phyloP scores from a whole-genome alignment of 2,797 vertebrate genomes.

The Amblyopsis hoosieri region DNA sequence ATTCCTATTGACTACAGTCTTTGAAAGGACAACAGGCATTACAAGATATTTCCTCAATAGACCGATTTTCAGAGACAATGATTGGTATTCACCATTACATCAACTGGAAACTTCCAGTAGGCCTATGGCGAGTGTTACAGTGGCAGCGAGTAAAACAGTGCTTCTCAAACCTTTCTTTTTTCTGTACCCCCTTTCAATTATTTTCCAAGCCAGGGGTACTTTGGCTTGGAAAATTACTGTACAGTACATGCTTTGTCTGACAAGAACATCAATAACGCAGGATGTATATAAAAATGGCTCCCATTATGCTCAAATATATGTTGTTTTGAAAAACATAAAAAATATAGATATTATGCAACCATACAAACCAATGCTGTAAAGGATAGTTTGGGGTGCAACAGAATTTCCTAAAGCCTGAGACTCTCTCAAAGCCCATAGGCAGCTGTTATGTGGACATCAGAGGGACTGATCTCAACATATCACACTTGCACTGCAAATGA shows the following conservation, averaged over 20 bases:
- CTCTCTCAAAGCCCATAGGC: slow-evolving; percentile 54
- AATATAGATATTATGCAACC: too few species aligned
- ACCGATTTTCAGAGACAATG: slow-evolving; percentile 15
- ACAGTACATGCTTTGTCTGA: too few species aligned
- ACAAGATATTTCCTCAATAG: slow-evolving; percentile 16
- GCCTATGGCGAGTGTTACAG: slow-evolving; percentile 13
- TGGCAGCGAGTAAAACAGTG: slow-evolving; percentile 4
- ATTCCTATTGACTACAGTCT: slow-evolving; percentile 17
- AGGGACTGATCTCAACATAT: slow-evolving; percentile 69
- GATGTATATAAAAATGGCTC: too few species aligned
- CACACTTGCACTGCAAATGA: slow-evolving; percentile 69
- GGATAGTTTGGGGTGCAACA: slow-evolving; percentile 39
- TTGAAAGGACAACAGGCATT: slow-evolving; percentile 5
- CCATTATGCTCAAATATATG: too few species aligned
- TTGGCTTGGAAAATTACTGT: too few species aligned
- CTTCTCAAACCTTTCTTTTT: too few species aligned
- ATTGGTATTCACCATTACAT: neutral
- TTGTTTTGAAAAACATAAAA: too few species aligned
- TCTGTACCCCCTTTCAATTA: too few species aligned
- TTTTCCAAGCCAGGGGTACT: too few species aligned
- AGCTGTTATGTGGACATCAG: slow-evolving; percentile 61
- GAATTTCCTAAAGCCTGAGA: slow-evolving; percentile 45
- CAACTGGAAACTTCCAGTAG: too few species aligned
- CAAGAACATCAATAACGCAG: too few species aligned
- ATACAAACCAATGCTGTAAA: neutral